These are phyloP conservation scores for Bradypus variegatus DNA, from an alignment of 2,797 vertebrate species.

Conservation along the genomic window DNA sequence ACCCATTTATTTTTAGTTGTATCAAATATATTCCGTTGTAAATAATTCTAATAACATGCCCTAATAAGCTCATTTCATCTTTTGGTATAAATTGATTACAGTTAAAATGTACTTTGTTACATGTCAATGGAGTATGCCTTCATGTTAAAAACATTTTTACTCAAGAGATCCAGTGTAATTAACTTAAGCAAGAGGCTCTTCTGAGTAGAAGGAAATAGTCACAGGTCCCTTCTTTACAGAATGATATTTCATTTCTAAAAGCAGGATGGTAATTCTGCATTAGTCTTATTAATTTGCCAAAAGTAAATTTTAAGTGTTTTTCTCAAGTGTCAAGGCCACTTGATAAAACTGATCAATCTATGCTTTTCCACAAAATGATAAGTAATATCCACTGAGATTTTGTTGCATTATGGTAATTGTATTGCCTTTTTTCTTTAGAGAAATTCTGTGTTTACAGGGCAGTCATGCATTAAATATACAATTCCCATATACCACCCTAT, in stretches of 20 bases:
- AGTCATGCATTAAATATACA: too few relatives aligned
- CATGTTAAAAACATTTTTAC: constrained; percentile 75
- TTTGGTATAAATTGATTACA: constrained; percentile 78
- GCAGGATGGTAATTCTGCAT: background rate
- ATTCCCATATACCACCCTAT: too few relatives aligned
- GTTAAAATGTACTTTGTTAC: constrained; percentile 77
- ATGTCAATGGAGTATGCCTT: constrained; percentile 71
- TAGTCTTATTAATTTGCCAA: background rate
- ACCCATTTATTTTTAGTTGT: constrained; percentile 57
- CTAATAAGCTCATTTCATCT: constrained; percentile 79
- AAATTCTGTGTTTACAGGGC: too few relatives aligned
- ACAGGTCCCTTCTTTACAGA: constrained; percentile 35
- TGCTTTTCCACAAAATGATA: background rate
- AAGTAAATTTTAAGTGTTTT: background rate
- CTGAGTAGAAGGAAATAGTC: constrained; percentile 59
- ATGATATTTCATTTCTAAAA: constrained; percentile 21
- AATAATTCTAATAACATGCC: constrained; percentile 70
- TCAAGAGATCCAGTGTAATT: constrained; percentile 77
- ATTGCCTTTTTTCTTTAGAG: too few relatives aligned
- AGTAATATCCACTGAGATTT: background rate
- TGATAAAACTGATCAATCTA: background rate
- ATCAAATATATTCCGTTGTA: constrained; percentile 67
- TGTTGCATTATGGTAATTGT: background rate
- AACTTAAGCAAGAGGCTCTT: constrained; percentile 70
- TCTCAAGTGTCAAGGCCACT: background rate